phyloP scores from a whole-genome alignment of 1,140 invertebrate genomes.

The Aphelinus atriplicis region DNA sequence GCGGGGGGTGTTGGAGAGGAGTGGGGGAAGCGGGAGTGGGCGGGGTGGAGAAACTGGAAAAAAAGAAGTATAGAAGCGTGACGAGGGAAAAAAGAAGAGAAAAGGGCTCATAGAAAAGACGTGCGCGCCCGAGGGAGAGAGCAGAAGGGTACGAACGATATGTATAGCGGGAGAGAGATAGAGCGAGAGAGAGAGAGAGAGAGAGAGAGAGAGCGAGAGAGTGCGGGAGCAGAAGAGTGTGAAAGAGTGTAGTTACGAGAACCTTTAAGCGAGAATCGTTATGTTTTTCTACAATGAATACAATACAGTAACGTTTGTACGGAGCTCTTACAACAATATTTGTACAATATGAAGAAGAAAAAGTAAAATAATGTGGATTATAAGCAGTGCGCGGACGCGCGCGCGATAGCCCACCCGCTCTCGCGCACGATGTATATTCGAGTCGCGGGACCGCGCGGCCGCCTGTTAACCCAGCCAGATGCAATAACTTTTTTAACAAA shows the following conservation, averaged over 20 bases:
- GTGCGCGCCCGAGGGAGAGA: slow-evolving; percentile 3
- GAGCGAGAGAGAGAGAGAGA: slow-evolving; percentile 18
- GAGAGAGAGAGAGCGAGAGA: slow-evolving; percentile 10
- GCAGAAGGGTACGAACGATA: not conserved
- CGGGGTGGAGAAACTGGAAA: not conserved
- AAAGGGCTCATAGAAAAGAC: slow-evolving; percentile 5
- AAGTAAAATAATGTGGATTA: too few species aligned
- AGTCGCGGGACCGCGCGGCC: too few species aligned
- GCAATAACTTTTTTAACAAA: slow-evolving; percentile 66
- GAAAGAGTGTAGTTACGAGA: slow-evolving; percentile 46
- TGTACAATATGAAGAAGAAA: slow-evolving; percentile 59
- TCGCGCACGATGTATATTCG: too few species aligned
- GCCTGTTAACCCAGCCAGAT: slow-evolving; percentile 49
- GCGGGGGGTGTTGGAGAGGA: too few species aligned
- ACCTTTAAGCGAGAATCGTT: slow-evolving; percentile 57
- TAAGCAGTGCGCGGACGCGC: too few species aligned
- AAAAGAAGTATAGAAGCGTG: slow-evolving; percentile 10
- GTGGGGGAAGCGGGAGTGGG: too few species aligned
- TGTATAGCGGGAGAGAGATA: not conserved
- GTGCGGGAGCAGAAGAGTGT: slow-evolving; percentile 12
- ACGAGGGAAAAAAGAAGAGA: slow-evolving; percentile 15
- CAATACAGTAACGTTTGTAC: slow-evolving; percentile 63
- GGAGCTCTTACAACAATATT: slow-evolving; percentile 65
- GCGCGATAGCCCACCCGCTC: too few species aligned
- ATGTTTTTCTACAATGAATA: slow-evolving; percentile 60